Evolutionary conservation across 2,797 vertebrate genomes (phyloP).

Genomic region (Chanos chanos): DNA sequence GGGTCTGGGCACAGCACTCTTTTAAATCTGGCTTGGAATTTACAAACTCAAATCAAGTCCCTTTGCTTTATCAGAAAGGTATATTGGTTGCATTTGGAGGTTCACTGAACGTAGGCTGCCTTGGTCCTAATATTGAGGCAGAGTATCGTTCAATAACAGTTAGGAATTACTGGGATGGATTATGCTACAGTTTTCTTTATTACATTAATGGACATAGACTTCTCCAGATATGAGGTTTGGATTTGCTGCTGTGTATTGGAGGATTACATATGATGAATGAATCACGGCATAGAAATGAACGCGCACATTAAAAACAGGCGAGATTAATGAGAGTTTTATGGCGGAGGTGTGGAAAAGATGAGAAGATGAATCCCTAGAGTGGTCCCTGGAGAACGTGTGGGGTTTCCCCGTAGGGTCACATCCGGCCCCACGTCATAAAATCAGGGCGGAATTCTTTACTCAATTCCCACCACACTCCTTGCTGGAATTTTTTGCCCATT

Average conservation of each 20-base stretch:
- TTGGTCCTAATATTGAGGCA: conserved; percentile 23
- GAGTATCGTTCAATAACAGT: conserved; percentile 14
- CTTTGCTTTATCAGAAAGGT: conserved; percentile 61
- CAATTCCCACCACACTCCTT: conserved; percentile 17
- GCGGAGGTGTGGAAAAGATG: conserved; percentile 19
- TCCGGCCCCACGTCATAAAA: conserved; percentile 26
- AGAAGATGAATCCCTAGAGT: conserved; percentile 5
- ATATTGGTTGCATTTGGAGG: conserved; percentile 37
- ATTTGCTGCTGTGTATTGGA: neutral
- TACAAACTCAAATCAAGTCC: conserved; percentile 70
- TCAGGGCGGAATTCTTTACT: conserved; percentile 37
- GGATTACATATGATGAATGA: conserved; percentile 14
- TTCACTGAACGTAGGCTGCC: conserved; percentile 17
- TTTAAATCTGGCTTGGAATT: conserved; percentile 52
- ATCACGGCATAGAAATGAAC: conserved; percentile 28
- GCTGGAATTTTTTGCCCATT: conserved; percentile 21
- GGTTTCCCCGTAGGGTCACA: conserved; percentile 40
- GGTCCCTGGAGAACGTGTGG: conserved; percentile 17
- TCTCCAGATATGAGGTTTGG: conserved; percentile 18
- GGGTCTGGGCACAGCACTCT: conserved; percentile 54
- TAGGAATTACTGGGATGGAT: conserved; percentile 16
- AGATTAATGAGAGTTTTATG: conserved; percentile 35
- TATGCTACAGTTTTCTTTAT: conserved; percentile 9
- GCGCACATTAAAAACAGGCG: conserved; percentile 27
- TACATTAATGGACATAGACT: conserved; percentile 29